phyloP scores from a whole-genome alignment of 2,797 vertebrate genomes.

The Steatocranus sp. region DNA sequence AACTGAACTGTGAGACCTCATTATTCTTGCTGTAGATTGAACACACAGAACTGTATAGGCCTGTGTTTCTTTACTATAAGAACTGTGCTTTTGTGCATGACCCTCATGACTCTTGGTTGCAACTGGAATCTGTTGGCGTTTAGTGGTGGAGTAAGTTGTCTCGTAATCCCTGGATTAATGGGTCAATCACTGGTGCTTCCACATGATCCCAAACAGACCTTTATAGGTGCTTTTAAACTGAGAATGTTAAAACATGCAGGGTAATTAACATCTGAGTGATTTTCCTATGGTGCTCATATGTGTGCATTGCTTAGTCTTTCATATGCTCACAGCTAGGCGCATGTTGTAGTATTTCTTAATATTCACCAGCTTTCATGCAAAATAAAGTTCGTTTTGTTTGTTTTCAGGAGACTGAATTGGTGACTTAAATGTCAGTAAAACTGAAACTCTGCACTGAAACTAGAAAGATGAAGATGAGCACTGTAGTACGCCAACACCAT shows the following conservation, averaged over 20 bases:
- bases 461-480: background rate
- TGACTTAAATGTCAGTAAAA: background rate
- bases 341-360: background rate
- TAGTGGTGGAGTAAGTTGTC: background rate
- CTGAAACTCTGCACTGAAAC: background rate
- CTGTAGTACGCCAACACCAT: background rate
- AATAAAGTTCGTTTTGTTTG: rapidly evolving
- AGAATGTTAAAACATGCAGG: background rate
- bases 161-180: background rate
- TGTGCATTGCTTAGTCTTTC: background rate
- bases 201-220: background rate
- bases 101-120: rapidly evolving
- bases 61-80: background rate
- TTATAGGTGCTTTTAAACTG: background rate
- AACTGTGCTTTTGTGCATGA: background rate
- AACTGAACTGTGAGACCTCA: background rate
- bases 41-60: background rate
- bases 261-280: rapidly evolving
- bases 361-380: background rate
- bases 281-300: background rate
- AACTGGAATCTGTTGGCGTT: background rate
- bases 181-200: background rate
- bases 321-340: background rate
- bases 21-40: background rate
- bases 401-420: background rate